phyloP scores from a whole-genome alignment of 2,113 vertebrate species.

The Alectura lathami region DNA sequence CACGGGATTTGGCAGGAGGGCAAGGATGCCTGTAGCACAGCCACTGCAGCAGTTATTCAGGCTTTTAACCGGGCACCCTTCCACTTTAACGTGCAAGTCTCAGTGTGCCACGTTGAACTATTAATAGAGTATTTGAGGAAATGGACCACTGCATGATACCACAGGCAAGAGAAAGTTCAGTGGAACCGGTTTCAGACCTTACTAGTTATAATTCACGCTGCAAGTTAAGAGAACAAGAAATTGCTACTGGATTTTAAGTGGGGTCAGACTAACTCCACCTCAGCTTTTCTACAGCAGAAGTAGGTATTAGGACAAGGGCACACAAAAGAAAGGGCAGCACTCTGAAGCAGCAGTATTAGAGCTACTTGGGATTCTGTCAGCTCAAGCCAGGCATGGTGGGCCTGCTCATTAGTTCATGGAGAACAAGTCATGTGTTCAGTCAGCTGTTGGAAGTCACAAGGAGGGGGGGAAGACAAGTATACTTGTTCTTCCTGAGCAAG shows the following conservation, averaged over 20 bases:
- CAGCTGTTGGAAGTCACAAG: slow-evolving; percentile 80
- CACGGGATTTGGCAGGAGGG: background rate
- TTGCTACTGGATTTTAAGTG: background rate
- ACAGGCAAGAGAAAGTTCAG: background rate
- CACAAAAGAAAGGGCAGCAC: background rate
- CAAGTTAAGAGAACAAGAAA: background rate
- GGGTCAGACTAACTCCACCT: background rate
- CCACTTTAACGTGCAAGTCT: background rate
- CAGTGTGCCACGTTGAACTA: background rate
- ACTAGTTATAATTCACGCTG: background rate
- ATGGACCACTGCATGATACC: background rate
- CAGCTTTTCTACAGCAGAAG: background rate
- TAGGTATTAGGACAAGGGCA: background rate
- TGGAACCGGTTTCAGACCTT: background rate
- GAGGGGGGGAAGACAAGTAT: slow-evolving; percentile 55
- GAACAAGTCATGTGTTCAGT: slow-evolving; percentile 74
- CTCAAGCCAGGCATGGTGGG: slow-evolving; percentile 20
- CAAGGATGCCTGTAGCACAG: background rate
- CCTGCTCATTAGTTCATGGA: slow-evolving; percentile 62
- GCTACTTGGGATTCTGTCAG: slow-evolving; percentile 7
- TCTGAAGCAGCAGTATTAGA: slow-evolving; percentile 13
- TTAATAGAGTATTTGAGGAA: background rate
- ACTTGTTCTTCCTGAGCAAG: slow-evolving; percentile 67
- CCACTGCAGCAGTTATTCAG: background rate
- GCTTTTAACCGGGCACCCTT: background rate